A percentile compares a stretch with the other conserved stretches of the same genome.
Conservation (phyloP, 1,140 invertebrate species). For the Diploscapter pachys region DNA sequence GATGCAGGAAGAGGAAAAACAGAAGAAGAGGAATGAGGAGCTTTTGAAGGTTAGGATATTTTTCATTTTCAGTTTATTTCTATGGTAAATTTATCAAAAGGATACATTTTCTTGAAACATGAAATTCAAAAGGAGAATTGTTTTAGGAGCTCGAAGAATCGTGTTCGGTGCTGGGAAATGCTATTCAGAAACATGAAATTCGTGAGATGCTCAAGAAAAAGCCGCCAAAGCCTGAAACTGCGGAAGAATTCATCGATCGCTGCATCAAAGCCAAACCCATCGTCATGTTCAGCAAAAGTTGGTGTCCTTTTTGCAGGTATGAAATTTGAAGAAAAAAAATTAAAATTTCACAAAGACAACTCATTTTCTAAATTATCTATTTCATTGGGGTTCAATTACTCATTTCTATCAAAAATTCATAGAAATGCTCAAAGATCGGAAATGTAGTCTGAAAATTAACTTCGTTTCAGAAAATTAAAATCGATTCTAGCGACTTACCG, state of each 20-base stretch:
- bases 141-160: not conserved
- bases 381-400: no score
- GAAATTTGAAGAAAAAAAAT: not conserved
- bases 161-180: slow-evolving; percentile 2
- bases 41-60: slow-evolving; percentile 8
- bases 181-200: slow-evolving; percentile 12
- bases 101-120: not conserved
- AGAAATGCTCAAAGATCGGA: no score
- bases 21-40: slow-evolving; percentile 10
- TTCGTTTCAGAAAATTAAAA: slow-evolving; percentile 2
- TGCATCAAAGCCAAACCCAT: slow-evolving; percentile 2
- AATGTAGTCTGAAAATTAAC: not conserved
- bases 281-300: slow-evolving; percentile 9
- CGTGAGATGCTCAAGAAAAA: slow-evolving; percentile 9
- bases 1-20: not conserved
- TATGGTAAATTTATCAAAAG: not conserved
- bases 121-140: not conserved
- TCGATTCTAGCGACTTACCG: slow-evolving; percentile 8
- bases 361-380: no score
- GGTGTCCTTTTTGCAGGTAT: slow-evolving; percentile 14
- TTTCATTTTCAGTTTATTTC: slow-evolving; percentile 1
- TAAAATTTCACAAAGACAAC: no score
- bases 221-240: slow-evolving; percentile 7
- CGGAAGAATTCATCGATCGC: slow-evolving; percentile 11
- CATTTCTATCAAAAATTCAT: no score